A percentile compares a stretch with the other conserved stretches of the same genome.
phyloP scores from a whole-genome alignment of 2,797 vertebrate genomes.

The Chelon labrosus region DNA sequence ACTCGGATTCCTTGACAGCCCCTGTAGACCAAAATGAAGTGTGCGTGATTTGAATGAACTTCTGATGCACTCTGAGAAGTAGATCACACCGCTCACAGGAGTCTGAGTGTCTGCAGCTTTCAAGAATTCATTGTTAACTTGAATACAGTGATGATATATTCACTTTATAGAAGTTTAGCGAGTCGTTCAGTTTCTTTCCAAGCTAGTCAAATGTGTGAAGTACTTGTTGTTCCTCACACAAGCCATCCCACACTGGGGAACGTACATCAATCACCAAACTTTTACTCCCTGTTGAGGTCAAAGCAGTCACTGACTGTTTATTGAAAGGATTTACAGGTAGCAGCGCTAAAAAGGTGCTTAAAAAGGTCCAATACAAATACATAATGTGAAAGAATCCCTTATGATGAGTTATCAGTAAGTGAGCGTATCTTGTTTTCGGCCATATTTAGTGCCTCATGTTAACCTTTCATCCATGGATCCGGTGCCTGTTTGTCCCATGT shows the following conservation, averaged over 20 bases:
- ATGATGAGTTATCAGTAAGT: background rate
- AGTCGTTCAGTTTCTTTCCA: conserved; percentile 34
- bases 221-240: conserved; percentile 40
- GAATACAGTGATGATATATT: conserved; percentile 18
- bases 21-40: conserved; percentile 17
- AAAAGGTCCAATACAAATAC: background rate
- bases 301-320: conserved; percentile 13
- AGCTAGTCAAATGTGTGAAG: conserved; percentile 31
- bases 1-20: conserved; percentile 9
- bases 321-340: background rate
- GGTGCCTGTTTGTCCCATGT: too few relatives aligned
- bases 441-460: background rate
- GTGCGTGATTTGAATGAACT: conserved; percentile 37
- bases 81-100: conserved; percentile 6
- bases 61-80: conserved; percentile 35
- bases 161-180: conserved; percentile 16
- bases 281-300: conserved; percentile 43
- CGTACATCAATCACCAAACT: conserved; percentile 32
- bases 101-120: conserved; percentile 23
- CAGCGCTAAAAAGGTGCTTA: background rate
- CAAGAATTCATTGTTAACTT: conserved; percentile 25
- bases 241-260: conserved; percentile 45
- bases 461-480: background rate
- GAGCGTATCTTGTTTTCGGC: background rate
- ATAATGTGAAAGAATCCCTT: background rate